Evolutionary conservation across 2,797 vertebrate species (phyloP), one percentile per base, ranked within the genome.

Genomic region (Gymnothorax javanicus): DNA sequence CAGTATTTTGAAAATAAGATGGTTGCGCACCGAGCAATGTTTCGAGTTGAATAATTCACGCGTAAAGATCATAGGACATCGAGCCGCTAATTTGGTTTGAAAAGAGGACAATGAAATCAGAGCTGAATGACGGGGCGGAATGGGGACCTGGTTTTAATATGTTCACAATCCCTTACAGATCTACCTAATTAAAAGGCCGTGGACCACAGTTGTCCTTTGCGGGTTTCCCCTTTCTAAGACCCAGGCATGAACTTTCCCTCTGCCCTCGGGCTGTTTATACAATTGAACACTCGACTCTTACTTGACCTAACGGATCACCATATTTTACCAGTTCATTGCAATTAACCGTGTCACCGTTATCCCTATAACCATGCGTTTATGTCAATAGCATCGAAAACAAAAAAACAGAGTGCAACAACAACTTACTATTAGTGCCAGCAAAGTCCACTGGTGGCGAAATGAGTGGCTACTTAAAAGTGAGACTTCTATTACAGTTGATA

Each of bases 231-330:
- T 94, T 96, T 94, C 95, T 91, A 91, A 95, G 96, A 96, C 96
- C 95, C 93, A 91, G 93, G 94, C 94, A 95, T 97, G 97, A 97
- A 97, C 97, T 92, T 95, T 94, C 94, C 93, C 95, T 93, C 92
- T 92, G 95, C 96, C 95, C 82, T 83, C 84, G 87, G 94, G 96
- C 93, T 97, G 93, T 97, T 97, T 95, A 96, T 94, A 94, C 93
- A 93, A 91, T 93, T 93, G 94, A 95, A 90, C 88, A 93, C 88
- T 93, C 93, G 92, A 91, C 94, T 95, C 95, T 93, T 84, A 90
- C 91, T 94, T 94, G 95, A 95, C 93, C 91, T 94, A 91, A 85
- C 86, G 87, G 86, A 91, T 43, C 33, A 43, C 33, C 33, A 43
- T 87, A 91, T 73, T 87, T 90, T 91, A 86, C 91, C 84, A 90